Conservation (phyloP, 2,797 vertebrate genomes). For the Falco cherrug region DNA sequence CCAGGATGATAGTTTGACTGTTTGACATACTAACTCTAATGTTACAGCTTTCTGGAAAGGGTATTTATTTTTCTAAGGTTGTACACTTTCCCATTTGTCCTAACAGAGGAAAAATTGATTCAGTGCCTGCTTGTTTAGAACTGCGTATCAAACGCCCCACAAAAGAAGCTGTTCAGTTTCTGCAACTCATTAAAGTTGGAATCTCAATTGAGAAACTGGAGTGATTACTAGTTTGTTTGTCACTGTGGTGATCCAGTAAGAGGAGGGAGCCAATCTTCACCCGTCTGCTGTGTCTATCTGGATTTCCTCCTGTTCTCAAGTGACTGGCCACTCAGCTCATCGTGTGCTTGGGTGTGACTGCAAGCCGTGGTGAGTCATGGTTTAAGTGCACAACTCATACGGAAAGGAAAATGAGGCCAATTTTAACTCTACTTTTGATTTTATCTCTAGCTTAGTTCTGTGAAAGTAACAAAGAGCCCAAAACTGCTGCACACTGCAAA, state of each 20-base stretch:
- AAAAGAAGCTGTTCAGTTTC: conserved; percentile 13
- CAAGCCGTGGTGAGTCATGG: conserved; percentile 31
- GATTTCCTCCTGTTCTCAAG: background rate
- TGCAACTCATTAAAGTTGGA: background rate
- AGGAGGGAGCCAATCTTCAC: background rate
- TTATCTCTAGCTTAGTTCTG: conserved; percentile 15
- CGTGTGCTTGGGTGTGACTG: conserved; percentile 38
- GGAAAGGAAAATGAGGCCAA: conserved; percentile 18
- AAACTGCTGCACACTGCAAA: background rate
- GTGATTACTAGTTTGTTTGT: background rate
- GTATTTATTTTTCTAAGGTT: background rate
- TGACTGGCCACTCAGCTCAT: background rate
- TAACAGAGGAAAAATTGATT: conserved; percentile 9
- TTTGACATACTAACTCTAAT: background rate
- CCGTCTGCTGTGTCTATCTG: background rate
- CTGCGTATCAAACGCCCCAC: background rate
- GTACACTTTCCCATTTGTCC: background rate
- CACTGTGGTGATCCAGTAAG: background rate
- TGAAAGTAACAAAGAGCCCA: background rate
- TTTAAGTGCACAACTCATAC: conserved; percentile 17
- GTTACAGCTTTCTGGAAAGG: background rate
- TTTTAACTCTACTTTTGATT: conserved; percentile 41
- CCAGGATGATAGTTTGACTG: background rate
- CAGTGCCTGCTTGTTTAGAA: background rate
- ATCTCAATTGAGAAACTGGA: background rate